Evolutionary conservation across 2,797 vertebrate genomes (phyloP).

Genomic region (Phylloscopus collybita): DNA sequence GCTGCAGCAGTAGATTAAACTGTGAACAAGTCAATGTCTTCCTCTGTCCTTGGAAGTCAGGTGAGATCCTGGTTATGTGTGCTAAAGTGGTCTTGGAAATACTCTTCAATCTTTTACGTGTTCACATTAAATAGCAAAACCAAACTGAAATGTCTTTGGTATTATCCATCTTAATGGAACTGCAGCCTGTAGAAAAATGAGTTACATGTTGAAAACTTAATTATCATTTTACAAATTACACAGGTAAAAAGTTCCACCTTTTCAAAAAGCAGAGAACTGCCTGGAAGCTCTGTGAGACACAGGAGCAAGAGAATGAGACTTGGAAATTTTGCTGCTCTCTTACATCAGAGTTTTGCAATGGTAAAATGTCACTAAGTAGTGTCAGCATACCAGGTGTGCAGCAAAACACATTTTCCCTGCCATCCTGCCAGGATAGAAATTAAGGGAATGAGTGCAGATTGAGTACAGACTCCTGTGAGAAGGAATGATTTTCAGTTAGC

Average conservation of each 20-base stretch:
- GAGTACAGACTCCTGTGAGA: background rate
- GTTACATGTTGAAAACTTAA: background rate
- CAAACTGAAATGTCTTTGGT: background rate
- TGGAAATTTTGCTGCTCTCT: background rate
- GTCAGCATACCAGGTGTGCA: background rate
- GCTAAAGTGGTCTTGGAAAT: background rate
- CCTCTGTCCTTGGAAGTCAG: background rate
- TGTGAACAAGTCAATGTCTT: background rate
- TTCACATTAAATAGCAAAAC: background rate
- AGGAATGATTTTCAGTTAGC: background rate
- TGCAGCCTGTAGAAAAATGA: background rate
- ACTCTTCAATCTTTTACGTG: accelerated
- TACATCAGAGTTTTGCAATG: background rate
- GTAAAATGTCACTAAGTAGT: background rate
- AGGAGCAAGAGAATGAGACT: background rate
- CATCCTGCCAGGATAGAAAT: background rate
- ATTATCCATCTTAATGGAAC: background rate
- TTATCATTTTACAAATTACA: background rate
- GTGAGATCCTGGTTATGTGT: background rate
- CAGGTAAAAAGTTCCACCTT: background rate
- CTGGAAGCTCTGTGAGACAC: background rate
- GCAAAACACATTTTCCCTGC: background rate
- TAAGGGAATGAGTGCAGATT: background rate
- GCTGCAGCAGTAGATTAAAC: background rate
- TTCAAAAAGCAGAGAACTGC: background rate